Percentiles rank a stretch among this genome's conserved stretches.
These are phyloP conservation scores for Acanthurus tractus DNA, from an alignment of 2,797 vertebrate species.

Conservation along the genomic window DNA sequence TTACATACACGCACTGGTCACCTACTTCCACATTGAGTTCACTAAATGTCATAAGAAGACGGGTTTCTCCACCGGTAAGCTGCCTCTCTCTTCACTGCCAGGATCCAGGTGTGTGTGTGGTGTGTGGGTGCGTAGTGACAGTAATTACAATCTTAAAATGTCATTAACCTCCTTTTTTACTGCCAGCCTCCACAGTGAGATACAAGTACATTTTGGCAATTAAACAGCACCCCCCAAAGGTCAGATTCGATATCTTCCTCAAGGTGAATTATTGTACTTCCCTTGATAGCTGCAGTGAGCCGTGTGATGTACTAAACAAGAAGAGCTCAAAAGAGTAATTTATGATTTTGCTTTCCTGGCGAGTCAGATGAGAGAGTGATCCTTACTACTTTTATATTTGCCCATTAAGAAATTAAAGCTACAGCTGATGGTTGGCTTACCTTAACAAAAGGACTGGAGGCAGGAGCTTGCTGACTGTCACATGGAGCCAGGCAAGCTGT, in stretches of 20 bases:
- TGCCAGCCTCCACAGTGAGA: not conserved
- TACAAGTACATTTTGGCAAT: not conserved
- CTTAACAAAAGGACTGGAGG: not conserved
- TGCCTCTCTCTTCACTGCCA: not conserved
- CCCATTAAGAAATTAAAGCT: not conserved
- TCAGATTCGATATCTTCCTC: not conserved
- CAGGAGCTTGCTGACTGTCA: too few species aligned
- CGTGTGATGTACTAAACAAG: not conserved
- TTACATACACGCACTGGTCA: slow-evolving; percentile 96
- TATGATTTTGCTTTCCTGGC: not conserved
- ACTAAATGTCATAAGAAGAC: slow-evolving; percentile 99
- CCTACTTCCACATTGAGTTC: slow-evolving; percentile 99
- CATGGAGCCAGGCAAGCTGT: too few species aligned
- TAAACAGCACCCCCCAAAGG: slow-evolving; percentile 17
- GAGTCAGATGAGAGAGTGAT: not conserved
- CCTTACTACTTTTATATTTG: not conserved
- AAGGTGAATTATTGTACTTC: not conserved
- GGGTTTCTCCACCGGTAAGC: slow-evolving; percentile 95
- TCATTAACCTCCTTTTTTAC: not conserved
- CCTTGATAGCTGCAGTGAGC: slow-evolving; percentile 2
- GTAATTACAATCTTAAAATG: not conserved
- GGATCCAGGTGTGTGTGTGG: too few species aligned
- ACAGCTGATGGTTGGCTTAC: not conserved
- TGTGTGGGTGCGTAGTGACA: not conserved
- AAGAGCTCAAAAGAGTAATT: not conserved